Base-by-base conservation (phyloP, 1,140 invertebrate species). In the Drosophila micromelanica region DNA sequence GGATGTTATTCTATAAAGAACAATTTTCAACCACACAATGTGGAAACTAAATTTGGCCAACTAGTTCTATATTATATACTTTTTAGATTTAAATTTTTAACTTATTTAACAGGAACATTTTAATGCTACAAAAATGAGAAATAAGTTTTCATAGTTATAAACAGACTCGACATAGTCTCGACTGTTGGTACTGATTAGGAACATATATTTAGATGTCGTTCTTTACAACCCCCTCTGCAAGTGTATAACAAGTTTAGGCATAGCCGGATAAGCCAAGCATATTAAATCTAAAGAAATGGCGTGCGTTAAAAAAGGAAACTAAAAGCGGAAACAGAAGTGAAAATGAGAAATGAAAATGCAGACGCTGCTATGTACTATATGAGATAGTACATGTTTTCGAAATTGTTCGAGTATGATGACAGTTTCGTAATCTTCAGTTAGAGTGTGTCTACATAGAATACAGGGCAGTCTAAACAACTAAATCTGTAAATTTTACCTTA, bases 241-340 rank as follows among this genome's bases (percentile, higher is more conserved):
- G 12, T 2, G 17, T 15, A 54, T 54, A 32, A 11, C 15, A 17
- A 13, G 8, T 8, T 27, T 48, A 48, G 46, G 15, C 48, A 46
- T 46, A 17, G 17, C 17, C 17, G 17, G 17, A 17, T 17, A 40
- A 56, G 6, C n/a, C 51, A 71, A 54, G 68, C 68, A 51, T 55
- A 40, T 35, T 48, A 9, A 51, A 62, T 57, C 52, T 35, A 46
- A 57, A 80, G 59, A 57, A 75, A 59, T 48, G 64, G 62, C 62
- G 43, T 65, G 70, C 57, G 23, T 40, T 46, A 43, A 13, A 52
- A 51, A 6, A 8, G 20, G 20, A 61, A 65, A 57, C 32, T 20
- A 2, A 35, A 72, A 75, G 71, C 48, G 59, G 46, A 74, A 76
- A 73, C 30, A 51, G 67, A 70, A 70, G 51, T 60, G 59, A 60